Evolutionary conservation across 37 sponge, comb jelly and placozoan genomes (phyloP).

Genomic region (Chondrosia reniformis): DNA sequence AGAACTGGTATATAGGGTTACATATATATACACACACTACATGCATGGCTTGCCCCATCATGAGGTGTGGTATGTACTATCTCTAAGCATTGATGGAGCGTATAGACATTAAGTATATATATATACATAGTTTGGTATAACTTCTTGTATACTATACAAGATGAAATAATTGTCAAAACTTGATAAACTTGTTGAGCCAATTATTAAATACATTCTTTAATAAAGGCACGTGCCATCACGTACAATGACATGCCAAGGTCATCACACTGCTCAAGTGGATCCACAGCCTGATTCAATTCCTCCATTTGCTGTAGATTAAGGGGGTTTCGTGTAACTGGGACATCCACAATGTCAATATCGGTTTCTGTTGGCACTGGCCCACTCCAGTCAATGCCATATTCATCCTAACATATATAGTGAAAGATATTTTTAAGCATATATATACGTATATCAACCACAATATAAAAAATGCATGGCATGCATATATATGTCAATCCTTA

Average conservation of each 20-base stretch:
- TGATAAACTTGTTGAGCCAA: background rate
- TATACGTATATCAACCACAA: background rate
- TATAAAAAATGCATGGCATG: background rate
- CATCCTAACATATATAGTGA: background rate
- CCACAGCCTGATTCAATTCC: background rate
- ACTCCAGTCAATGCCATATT: constrained; percentile 22
- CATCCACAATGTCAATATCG: background rate
- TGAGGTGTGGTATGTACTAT: too few relatives aligned
- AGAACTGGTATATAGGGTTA: too few relatives aligned
- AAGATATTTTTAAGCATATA: background rate
- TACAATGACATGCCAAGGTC: background rate
- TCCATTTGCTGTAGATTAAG: background rate
- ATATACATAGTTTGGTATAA: too few relatives aligned
- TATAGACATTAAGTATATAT: too few relatives aligned
- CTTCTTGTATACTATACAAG: too few relatives aligned
- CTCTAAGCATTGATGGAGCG: too few relatives aligned
- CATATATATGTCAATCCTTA: background rate
- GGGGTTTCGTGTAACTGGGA: constrained; percentile 11
- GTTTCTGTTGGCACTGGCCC: background rate
- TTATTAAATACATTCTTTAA: background rate
- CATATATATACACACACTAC: too few relatives aligned
- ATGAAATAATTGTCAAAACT: too few relatives aligned
- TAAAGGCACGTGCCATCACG: background rate
- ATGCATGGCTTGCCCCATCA: too few relatives aligned
- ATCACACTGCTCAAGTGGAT: constrained; percentile 1